Evolutionary conservation across 2,113 vertebrate species (phyloP), one percentile per base, ranked within the genome.

Genomic region (Sinosuthora webbiana): DNA sequence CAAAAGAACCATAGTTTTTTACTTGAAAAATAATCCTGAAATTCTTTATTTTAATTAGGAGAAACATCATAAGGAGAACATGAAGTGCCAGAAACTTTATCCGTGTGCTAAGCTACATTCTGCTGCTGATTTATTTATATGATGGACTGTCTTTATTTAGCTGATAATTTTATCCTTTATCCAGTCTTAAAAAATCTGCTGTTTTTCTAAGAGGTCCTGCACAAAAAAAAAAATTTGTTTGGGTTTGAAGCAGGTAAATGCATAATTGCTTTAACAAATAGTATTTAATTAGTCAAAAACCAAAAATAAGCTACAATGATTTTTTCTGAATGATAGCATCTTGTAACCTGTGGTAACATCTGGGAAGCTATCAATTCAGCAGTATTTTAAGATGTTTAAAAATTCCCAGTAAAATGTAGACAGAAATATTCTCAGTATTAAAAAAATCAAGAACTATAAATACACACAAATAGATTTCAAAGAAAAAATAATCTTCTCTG

Each of bases 391-490:
- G 73, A 85, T 41, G 41, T 37, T 90, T 94, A 93, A 90, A 82
- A 96, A 96, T 75, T 94, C 70, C 50, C 57, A 52, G 39, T 49
- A 96, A 97, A 95, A 88, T 63, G 74, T 13, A 33, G 11, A 31
- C 10, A 62, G 13, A 89, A 89, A 88, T 93, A 75, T 50, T 92
- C 53, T 87, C 39, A 49, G 57, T 76, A 94, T 65, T 92, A 91
- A 86, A 6, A 6, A 60, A 63, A 27, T 3, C 3, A 21, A 14
- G 70, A 69, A 23, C 30, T 67, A 76, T 50, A 82, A 76, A 86
- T 47, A 78, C 21, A 83, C 6, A 25, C 9, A 87, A 56, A 81
- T 75, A 21, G 16, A 83, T 88, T 92, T 82, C 10, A 70, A 80
- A 67, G 47, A 63, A 82, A 62, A 88, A 64, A 59, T 20, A 53